Evolutionary conservation across 2,113 vertebrate species (phyloP), one percentile per base, ranked within the genome.

Genomic region (Poeciliopsis turrubarensis): DNA sequence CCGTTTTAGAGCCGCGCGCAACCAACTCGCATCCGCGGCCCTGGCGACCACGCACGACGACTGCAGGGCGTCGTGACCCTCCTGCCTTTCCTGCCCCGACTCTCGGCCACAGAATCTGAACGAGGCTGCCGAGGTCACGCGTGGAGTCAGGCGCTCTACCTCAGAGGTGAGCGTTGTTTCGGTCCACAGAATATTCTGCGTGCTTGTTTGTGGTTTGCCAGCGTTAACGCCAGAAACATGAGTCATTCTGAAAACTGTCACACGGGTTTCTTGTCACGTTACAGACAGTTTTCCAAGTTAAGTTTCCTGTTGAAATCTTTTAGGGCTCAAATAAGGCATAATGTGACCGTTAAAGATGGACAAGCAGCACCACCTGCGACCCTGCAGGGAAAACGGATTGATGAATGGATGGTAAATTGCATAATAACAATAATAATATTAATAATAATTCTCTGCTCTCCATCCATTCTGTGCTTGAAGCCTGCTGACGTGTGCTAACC

Each of bases 41-140:
- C 54, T 15, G 32, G 68, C 73, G 29, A 68, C 75, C 72, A 57
- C 30, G 57, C 27, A 34, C 63, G 7, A 30, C 65, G 9, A 70
- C 73, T 39, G 68, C 71, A 72, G 44, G 39, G 30, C 51, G 22
- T 57, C 25, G 68, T 81, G 68, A 83, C 64, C 65, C 25, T 22
- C 60, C 32, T 22, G 37, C 60, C 60, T 62, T n/a, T 32, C 51
- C 51, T 51, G 60, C 29, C 26, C 37, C 61, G 44, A 34, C 13
- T 74, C 32, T 57, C 13, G 32, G 32, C 41, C 54, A 37, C 82
- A 70, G 79, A 47, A 77, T 86, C 34, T 79, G 61, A 84, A 88
- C 75, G 68, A 80, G 84, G 39, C 60, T 27, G 26, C 60, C 1
- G 26, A 31, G 51, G 8, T 25, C 51, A 57, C 51, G n/a, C 25